A percentile compares a stretch with the other conserved stretches of the same genome.
Conservation (phyloP, 1,140 invertebrate species). For the Conus ventricosus region DNA sequence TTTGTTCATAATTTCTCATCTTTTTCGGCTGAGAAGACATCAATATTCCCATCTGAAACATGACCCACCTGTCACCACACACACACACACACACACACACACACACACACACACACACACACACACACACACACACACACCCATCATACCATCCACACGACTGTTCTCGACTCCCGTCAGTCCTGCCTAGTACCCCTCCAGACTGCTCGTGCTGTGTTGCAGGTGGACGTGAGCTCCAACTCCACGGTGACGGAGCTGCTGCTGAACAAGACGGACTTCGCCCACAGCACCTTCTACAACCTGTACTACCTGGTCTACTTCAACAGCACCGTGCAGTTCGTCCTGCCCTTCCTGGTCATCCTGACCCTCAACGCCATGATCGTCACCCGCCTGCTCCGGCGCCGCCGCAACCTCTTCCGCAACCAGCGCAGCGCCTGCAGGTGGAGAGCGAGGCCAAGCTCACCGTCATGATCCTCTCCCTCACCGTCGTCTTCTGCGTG, state of each 20-base stretch:
- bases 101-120: too few species aligned
- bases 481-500: conserved; percentile 45
- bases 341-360: conserved; percentile 40
- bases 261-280: conserved; percentile 32
- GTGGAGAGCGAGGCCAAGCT: conserved; percentile 33
- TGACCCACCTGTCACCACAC: too few species aligned
- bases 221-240: conserved; percentile 27
- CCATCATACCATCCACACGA: too few species aligned
- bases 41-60: too few species aligned
- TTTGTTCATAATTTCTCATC: too few species aligned
- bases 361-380: conserved; percentile 38
- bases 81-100: too few species aligned
- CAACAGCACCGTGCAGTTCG: conserved; percentile 44
- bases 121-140: too few species aligned
- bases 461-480: conserved; percentile 39
- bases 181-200: neutral
- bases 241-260: conserved; percentile 20
- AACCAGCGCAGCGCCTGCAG: conserved; percentile 25
- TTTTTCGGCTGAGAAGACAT: too few species aligned
- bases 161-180: neutral
- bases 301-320: conserved; percentile 47
- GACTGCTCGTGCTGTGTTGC: neutral
- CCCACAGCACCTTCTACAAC: conserved; percentile 40
- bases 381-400: conserved; percentile 23
- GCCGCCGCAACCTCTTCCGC: neutral